A percentile compares a stretch with the other conserved stretches of the same genome.
Evolutionary conservation across 1,140 invertebrate genomes (phyloP).

Genomic region (Zeugodacus cucurbitae): DNA sequence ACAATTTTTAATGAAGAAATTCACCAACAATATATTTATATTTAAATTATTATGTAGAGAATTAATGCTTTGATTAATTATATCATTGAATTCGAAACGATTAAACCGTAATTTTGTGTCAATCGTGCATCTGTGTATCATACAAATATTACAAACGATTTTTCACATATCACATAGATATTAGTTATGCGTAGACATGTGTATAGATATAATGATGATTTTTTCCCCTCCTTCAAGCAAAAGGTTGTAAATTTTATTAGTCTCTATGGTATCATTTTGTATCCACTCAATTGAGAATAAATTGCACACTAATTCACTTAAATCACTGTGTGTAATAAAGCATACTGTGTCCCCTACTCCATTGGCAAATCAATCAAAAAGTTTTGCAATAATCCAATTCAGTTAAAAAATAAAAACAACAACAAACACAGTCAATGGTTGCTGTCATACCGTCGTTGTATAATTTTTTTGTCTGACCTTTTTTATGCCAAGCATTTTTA

Average conservation of each 20-base stretch:
- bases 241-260: neutral
- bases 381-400: neutral
- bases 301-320: slow-evolving; percentile 21
- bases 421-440: too few species aligned
- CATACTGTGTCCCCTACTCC: neutral
- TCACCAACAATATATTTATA: too few species aligned
- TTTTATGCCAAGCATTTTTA: neutral
- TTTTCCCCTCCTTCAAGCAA: neutral
- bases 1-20: too few species aligned
- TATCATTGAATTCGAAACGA: too few species aligned
- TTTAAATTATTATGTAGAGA: too few species aligned
- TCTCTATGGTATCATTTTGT: neutral
- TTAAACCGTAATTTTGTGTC: too few species aligned
- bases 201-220: too few species aligned
- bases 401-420: neutral
- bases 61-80: too few species aligned
- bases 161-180: too few species aligned
- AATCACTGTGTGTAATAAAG: neutral
- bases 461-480: neutral
- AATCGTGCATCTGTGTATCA: too few species aligned
- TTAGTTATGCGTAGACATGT: too few species aligned
- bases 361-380: neutral
- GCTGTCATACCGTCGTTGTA: neutral
- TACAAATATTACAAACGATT: too few species aligned
- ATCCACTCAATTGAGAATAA: neutral